phyloP scores from a whole-genome alignment of 2,113 vertebrate genomes.

The Eonycteris spelaea region DNA sequence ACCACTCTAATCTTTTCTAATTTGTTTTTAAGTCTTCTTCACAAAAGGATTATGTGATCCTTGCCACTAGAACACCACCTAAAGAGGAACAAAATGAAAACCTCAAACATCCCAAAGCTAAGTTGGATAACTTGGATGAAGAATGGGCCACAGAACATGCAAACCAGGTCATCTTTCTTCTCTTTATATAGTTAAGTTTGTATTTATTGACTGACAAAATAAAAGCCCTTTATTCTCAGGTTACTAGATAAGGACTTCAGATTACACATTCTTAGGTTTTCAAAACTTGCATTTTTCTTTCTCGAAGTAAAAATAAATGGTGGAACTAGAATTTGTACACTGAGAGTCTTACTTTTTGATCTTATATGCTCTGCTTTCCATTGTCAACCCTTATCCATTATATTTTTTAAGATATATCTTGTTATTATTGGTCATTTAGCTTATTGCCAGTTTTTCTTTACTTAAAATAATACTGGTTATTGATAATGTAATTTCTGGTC shows the following conservation, averaged over 20 bases:
- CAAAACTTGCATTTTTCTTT: not conserved
- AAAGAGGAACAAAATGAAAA: conserved; percentile 81
- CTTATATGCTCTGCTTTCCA: not conserved
- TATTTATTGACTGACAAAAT: not conserved
- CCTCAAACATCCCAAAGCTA: not conserved
- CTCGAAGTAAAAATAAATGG: not conserved
- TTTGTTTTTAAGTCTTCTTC: conserved; percentile 84
- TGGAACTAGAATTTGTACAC: not conserved
- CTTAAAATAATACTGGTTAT: not conserved
- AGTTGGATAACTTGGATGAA: conserved; percentile 80
- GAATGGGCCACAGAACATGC: conserved; percentile 92
- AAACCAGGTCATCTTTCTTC: conserved; percentile 84
- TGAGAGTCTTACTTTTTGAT: not conserved
- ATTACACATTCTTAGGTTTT: not conserved
- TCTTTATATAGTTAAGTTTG: not conserved
- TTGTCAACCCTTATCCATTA: not conserved
- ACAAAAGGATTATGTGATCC: conserved; percentile 90
- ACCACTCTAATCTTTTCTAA: not conserved
- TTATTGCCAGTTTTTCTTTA: not conserved
- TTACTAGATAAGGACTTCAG: not conserved
- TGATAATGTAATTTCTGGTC: not conserved
- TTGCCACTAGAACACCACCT: conserved; percentile 88
- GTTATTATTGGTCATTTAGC: not conserved
- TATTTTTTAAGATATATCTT: not conserved
- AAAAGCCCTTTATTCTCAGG: not conserved